Base-by-base conservation (phyloP, 2,797 vertebrate species). In the Fistularia commersonii region DNA sequence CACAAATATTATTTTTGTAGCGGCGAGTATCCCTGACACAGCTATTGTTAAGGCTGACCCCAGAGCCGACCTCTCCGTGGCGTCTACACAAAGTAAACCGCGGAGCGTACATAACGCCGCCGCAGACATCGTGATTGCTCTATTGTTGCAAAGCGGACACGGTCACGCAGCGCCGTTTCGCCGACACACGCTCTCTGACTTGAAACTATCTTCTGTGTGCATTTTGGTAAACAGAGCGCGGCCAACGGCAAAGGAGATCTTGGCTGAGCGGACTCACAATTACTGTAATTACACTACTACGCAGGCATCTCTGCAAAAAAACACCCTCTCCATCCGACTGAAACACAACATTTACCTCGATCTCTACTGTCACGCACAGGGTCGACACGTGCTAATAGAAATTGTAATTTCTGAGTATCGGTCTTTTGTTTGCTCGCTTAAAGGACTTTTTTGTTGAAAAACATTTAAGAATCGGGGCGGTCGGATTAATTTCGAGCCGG, bases 41-140 rank as follows among this genome's bases (percentile, higher is more conserved):
- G 8, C 31, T 8, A 15, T 37, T 57, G 56, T 33, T 10, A 3
- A 41, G 32, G 8, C 58, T 12, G 54, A 45, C 43, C 51, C 66
- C 45, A 10, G 37, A n/a, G n/a, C 37, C 43, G 50, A 35, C 35
- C 11, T 45, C 13, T 8, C 39, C 13, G 12, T 11, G 6, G 42
- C 45, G 14, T 8, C 14, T 45, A 11, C 34, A 60, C 54, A 31
- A 32, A 49, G 31, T 15, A 32, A 64, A 63, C 36, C 14, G 23
- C 38, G 38, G 32, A 41, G 44, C 51, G 51, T 46, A 57, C 50
- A 54, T 46, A 69, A 81, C 54, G 42, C 63, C 68, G 61, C 46
- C n/a, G 8, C 45, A 66, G 54, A 64, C 54, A 52, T 78, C 74
- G 80, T 73, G 40, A 77, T 48, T 52, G 53, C 53, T 62, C 57